phyloP scores from a whole-genome alignment of 2,113 vertebrate species.

The Bos indicus region DNA sequence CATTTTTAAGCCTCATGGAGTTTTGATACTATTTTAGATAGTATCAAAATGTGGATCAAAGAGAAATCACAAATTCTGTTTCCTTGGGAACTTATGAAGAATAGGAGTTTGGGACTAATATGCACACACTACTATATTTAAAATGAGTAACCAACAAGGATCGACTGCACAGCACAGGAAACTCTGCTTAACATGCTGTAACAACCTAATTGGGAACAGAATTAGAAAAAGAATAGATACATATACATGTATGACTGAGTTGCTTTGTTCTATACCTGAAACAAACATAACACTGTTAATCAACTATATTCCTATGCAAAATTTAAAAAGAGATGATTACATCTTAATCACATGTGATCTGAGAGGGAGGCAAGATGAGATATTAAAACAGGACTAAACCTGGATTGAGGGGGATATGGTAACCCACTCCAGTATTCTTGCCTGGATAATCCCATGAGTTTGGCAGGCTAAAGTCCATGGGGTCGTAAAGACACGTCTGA shows the following conservation, averaged over 20 bases:
- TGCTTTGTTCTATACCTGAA: neutral
- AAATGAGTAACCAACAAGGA: neutral
- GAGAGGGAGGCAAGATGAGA: neutral
- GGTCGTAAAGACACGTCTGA: neutral
- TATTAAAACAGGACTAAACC: neutral
- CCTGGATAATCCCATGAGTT: neutral
- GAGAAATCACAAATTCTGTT: slow-evolving; percentile 31
- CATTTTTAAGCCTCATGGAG: neutral
- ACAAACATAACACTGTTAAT: neutral
- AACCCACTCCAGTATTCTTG: neutral
- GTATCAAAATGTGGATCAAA: neutral
- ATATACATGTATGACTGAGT: neutral
- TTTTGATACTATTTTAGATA: neutral
- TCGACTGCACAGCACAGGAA: neutral
- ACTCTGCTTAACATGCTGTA: neutral
- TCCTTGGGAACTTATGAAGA: slow-evolving; percentile 46
- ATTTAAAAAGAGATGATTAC: neutral
- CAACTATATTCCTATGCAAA: neutral
- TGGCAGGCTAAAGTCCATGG: neutral
- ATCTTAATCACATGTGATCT: slow-evolving; percentile 37
- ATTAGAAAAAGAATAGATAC: neutral
- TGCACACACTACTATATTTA: neutral
- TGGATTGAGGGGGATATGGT: neutral
- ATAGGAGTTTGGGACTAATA: neutral
- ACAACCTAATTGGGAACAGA: neutral